Base-by-base conservation (phyloP, 2,888 invertebrate species). In the Agrilus mali region DNA sequence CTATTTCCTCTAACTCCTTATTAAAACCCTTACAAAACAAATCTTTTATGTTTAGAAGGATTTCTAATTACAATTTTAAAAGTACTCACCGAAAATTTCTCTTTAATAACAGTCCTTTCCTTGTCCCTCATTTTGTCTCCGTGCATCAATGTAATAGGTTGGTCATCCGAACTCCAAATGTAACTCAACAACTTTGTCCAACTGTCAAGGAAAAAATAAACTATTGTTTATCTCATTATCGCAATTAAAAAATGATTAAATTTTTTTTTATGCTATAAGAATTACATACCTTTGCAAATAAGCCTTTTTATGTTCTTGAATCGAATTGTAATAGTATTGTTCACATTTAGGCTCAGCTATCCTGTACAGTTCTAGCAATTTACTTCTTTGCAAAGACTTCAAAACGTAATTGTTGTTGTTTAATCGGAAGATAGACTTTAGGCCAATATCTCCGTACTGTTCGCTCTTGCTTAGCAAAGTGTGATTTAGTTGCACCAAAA, bases 321-420 rank as follows among this genome's bases (percentile, higher is more conserved):
- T 87, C 70, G 92, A 85, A 59, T 85, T 87, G 49, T 84, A 75
- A 63, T 95, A 95, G 56, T 82, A 84, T 49, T 80, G 76, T 60
- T 88, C 88, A 56, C 92, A 89, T 39, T 86, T 86, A 0, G 86
- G 84, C 63, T 93, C 92, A 0, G 86, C 83, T 46, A 87, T 67
- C 48, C 77, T 72, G 39, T 95, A 78, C 44, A 94, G 70, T 54
- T 89, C 87, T 58, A 96, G 68, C 4, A 95, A 69, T 15, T 82
- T 82, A 46, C 86, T 89, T 53, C 89, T 78, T 55, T 88, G 86
- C 17, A 96, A 70, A 8, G 93, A 87, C 70, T 90, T 93, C n/a
- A 94, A 71, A 47, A 96, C 82, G 60, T 96, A 94, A 64, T 94
- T 84, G 52, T 88, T 90, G 65, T 97, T 97, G 67, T 97, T 97